Base-by-base conservation (phyloP, 2,888 invertebrate species). In the Poecilus cupreus region DNA sequence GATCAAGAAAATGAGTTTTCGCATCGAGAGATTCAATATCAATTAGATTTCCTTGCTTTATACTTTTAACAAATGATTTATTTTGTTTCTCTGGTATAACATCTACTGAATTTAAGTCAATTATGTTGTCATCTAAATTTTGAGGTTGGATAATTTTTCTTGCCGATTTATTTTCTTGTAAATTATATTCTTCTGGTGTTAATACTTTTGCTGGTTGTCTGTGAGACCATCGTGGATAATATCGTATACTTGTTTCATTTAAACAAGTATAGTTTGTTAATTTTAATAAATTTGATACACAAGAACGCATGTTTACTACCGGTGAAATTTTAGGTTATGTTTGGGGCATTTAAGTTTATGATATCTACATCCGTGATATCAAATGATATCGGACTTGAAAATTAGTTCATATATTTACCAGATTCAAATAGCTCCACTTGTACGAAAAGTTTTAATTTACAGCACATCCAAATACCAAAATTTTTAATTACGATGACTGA, bases 171-270 rank as follows among this genome's bases (percentile, higher is more conserved):
- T 10, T 84, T 84, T 82, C 82, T 49, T 83, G 83, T 49, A 82
- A 39, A 49, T 86, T 84, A 82, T 85, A 85, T 83, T 90, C 89
- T 82, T 91, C 90, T 13, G 92, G 90, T 75, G 92, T 88, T 32
- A 91, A 84, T 51, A 93, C 90, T 85, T 89, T 90, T 24, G 87
- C 87, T 20, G 92, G 92, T 80, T 86, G 88, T 79, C 93, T 91
- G 84, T 91, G 90, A 82, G 87, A 83, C 91, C 92, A 92, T 84
- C 91, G 89, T 10, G 87, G 84, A 72, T 87, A 86, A 83, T 80
- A 83, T 13, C 87, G 83, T 46, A 85, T 82, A 75, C 26, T 75
- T 51, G 18, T 75, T 51, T 32, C 3, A 32, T 32, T 51, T 26
- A 26, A 32, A 26, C 18, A 32, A 22, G 18, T 10, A 11, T 49